These are phyloP conservation scores for Chinchilla lanigera DNA, from an alignment of 2,113 vertebrate genomes.

Conservation along the genomic window DNA sequence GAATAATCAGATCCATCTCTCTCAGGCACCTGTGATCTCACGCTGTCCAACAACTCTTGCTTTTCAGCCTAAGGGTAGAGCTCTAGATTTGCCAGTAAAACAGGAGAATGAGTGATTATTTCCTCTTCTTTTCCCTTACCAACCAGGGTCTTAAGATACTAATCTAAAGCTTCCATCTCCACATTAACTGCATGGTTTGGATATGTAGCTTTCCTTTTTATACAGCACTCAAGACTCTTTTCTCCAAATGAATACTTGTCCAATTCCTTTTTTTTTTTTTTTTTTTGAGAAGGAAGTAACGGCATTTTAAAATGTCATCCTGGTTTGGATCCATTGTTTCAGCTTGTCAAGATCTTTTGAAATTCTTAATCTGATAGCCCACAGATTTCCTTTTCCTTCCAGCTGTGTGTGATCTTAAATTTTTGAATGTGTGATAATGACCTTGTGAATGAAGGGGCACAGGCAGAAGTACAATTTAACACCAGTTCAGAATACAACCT, in stretches of 20 bases:
- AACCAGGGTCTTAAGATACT: background rate
- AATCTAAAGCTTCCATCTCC: background rate
- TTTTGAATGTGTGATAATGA: background rate
- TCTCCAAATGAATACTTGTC: background rate
- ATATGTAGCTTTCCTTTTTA: background rate
- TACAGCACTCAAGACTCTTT: background rate
- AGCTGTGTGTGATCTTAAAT: background rate
- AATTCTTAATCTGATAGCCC: background rate
- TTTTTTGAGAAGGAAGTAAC: background rate
- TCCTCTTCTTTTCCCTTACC: background rate
- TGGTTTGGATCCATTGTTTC: background rate
- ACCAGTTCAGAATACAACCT: background rate
- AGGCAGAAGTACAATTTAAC: background rate
- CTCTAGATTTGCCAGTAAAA: background rate
- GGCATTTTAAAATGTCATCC: slow-evolving; percentile 4
- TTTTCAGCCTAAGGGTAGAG: background rate
- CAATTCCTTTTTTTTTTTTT: background rate
- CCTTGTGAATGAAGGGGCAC: background rate
- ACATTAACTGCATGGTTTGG: background rate
- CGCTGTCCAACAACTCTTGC: background rate
- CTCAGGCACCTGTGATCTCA: background rate
- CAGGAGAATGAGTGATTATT: background rate
- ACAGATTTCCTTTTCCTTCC: background rate
- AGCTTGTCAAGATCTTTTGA: background rate
- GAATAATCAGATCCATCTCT: background rate